A percentile compares a stretch with the other conserved stretches of the same genome.
Evolutionary conservation across 2,113 vertebrate species (phyloP).

Genomic region (Dipodomys ordii): DNA sequence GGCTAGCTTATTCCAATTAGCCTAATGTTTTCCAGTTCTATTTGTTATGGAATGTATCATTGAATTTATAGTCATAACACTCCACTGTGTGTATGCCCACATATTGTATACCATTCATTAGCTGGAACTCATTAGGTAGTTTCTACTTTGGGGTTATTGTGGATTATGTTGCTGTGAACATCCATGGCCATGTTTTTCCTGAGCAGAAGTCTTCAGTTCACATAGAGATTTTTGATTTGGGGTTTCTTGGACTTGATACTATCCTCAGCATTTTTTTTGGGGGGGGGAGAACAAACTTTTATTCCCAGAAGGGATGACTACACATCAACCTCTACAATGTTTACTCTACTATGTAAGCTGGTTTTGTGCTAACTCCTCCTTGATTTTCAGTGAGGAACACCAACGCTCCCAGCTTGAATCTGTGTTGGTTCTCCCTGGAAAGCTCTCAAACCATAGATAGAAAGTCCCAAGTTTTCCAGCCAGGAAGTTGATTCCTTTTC

Average conservation of each 20-base stretch:
- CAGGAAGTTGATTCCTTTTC: background rate
- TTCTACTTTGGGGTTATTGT: background rate
- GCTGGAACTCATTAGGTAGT: background rate
- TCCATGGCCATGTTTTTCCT: background rate
- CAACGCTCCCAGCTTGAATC: background rate
- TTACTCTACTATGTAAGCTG: background rate
- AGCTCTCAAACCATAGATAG: background rate
- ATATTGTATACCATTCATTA: background rate
- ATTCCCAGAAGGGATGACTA: background rate
- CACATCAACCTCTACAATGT: background rate
- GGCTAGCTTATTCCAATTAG: constrained; percentile 7
- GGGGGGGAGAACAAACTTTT: background rate
- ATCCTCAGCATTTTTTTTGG: background rate
- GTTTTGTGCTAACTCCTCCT: background rate
- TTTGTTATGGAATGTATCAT: background rate
- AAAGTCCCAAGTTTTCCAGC: background rate
- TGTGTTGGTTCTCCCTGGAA: background rate
- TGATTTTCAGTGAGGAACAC: background rate
- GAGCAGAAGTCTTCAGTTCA: background rate
- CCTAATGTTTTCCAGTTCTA: background rate
- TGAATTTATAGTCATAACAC: background rate
- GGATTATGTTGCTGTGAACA: background rate
- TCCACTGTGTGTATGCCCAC: background rate
- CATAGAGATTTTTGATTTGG: background rate
- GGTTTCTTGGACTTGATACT: constrained; percentile 40